Base-by-base conservation (phyloP, 2,797 vertebrate genomes). In the Allobates femoralis region DNA sequence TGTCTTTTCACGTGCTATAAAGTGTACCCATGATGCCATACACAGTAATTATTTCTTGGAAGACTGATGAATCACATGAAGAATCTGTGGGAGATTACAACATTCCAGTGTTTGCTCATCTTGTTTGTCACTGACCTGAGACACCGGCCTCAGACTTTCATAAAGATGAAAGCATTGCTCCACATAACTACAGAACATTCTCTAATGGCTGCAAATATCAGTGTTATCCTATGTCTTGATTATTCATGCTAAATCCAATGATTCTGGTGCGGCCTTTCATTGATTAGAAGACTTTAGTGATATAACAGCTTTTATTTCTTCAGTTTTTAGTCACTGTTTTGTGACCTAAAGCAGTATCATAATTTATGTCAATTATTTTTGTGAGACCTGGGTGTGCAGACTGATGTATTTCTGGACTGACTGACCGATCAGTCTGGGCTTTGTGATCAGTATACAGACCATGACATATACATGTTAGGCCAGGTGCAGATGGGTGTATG, bases 61-160 rank as follows among this genome's bases (percentile, higher is more conserved):
- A 81, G 71, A 79, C 32, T 74, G 67, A 73, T 74, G 66, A 56
- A 79, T 85, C 74, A 34, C 69, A 74, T 51, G 37, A 21, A 46
- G 51, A 73, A 71, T 79, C 11, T 79, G 64, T 80, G 78, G 78
- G 67, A 74, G 64, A 73, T 79, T 30, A 81, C 53, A 53, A 12
- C 79, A 81, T 81, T 75, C 67, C 53, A 69, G 23, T n/a, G 50
- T 8, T 69, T 15, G n/a, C 46, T 62, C 75, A 53, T 79, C 18
- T n/a, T 21, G 18, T 58, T 74, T 73, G 53, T 86, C 66, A 86
- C 66, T 32, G 53, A 26, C 77, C 58, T 51, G 5, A 19, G 28
- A 16, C 26, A 21, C 37, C 34, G 60, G 55, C 34, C 37, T 16
- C 30, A 2, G n/a, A 8, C 67, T 71, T 62, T 26, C 41, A 62